A percentile compares a stretch with the other conserved stretches of the same genome.
phyloP scores from a whole-genome alignment of 1,140 invertebrate species.

The Drosophila pseudoobscura region DNA sequence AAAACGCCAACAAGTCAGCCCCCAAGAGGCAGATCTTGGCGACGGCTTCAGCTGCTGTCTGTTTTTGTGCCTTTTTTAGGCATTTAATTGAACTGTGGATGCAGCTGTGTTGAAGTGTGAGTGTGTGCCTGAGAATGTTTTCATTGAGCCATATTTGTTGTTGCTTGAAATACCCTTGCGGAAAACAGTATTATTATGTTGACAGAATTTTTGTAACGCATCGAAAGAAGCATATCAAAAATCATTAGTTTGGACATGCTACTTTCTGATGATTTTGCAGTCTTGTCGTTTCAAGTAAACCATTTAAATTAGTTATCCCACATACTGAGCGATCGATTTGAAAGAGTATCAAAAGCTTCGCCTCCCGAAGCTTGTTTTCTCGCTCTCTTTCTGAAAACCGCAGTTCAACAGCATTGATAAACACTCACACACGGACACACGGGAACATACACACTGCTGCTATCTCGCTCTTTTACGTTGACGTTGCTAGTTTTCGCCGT shows the following conservation, averaged over 20 bases:
- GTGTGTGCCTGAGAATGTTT: constrained; percentile 35
- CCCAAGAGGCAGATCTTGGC: constrained; percentile 1
- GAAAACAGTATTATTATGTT: no score
- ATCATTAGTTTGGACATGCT: no score
- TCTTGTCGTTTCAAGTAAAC: no score
- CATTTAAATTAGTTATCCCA: no score
- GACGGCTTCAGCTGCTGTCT: constrained; percentile 12
- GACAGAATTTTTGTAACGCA: no score
- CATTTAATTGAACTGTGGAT: constrained; percentile 36
- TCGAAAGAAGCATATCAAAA: no score
- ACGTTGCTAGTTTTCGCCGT: constrained; percentile 19
- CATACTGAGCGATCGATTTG: no score
- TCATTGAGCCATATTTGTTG: constrained; percentile 43
- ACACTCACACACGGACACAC: constrained; percentile 17
- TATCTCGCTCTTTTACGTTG: not conserved
- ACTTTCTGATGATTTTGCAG: no score
- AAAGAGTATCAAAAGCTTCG: no score
- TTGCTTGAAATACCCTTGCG: no score
- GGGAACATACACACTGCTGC: not conserved
- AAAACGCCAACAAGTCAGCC: constrained; percentile 8
- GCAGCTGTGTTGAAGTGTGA: not conserved
- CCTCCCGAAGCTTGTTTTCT: constrained; percentile 17
- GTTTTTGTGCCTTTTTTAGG: constrained; percentile 47
- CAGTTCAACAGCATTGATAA: constrained; percentile 60
- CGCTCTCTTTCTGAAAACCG: constrained; percentile 23